phyloP scores from a whole-genome alignment of 2,888 invertebrate species.

The Microchrysa polita region DNA sequence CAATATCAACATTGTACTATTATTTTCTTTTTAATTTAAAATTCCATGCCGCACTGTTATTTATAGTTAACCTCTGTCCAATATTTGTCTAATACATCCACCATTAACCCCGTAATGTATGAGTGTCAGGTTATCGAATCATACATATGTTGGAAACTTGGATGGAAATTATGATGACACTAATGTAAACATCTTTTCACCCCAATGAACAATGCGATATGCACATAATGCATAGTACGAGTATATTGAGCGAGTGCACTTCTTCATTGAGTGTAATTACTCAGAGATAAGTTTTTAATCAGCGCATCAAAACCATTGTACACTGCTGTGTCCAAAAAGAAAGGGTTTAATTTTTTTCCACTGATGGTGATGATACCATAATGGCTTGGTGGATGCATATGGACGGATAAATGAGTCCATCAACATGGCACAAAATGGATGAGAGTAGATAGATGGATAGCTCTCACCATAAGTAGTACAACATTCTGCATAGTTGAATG shows the following conservation, averaged over 20 bases:
- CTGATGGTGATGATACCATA: too few species aligned
- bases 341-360: background rate
- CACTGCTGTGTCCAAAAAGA: background rate
- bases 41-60: too few species aligned
- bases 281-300: constrained; percentile 27
- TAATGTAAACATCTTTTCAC: constrained; percentile 20
- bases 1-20: too few species aligned
- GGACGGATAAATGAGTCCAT: background rate
- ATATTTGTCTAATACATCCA: constrained; percentile 15
- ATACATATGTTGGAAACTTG: background rate
- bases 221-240: too few species aligned
- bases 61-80: constrained; percentile 6
- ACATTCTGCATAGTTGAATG: too few species aligned
- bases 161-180: constrained; percentile 18
- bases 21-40: too few species aligned
- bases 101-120: constrained; percentile 18
- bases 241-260: too few species aligned
- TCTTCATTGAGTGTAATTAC: background rate
- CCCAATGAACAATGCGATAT: constrained; percentile 20
- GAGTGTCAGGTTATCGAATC: constrained; percentile 11
- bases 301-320: background rate
- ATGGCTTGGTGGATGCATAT: background rate
- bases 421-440: too few species aligned
- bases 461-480: background rate
- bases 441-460: background rate